phyloP scores from a whole-genome alignment of 2,113 vertebrate genomes.

The Vombatus ursinus region DNA sequence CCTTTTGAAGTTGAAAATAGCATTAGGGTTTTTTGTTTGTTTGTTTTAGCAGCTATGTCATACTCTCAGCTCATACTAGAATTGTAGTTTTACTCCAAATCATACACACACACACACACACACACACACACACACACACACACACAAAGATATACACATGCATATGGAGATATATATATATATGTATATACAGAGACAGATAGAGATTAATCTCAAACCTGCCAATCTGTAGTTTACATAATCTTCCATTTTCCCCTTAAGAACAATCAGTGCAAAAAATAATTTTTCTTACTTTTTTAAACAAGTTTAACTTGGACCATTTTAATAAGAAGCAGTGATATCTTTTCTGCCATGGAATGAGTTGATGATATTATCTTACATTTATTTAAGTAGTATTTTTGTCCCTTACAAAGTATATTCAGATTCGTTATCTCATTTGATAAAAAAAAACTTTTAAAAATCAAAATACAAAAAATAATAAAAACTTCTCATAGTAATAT shows the following conservation, averaged over 20 bases:
- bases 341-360: neutral
- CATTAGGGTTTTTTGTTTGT: neutral
- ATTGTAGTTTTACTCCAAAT: neutral
- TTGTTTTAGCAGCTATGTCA: neutral
- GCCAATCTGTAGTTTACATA: neutral
- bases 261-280: neutral
- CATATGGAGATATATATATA: too few species aligned
- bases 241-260: neutral
- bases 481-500: neutral
- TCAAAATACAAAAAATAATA: neutral
- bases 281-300: neutral
- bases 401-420: neutral
- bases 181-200: too few species aligned
- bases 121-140: too few species aligned
- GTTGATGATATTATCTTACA: neutral
- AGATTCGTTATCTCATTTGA: neutral
- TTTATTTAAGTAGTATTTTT: too few species aligned
- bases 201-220: too few species aligned
- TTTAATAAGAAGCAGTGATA: neutral
- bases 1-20: neutral
- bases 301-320: neutral
- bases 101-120: neutral
- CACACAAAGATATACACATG: too few species aligned
- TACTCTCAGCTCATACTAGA: neutral
- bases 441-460: neutral